phyloP scores from a whole-genome alignment of 2,888 invertebrate species.

The Cyaniris semiargus region DNA sequence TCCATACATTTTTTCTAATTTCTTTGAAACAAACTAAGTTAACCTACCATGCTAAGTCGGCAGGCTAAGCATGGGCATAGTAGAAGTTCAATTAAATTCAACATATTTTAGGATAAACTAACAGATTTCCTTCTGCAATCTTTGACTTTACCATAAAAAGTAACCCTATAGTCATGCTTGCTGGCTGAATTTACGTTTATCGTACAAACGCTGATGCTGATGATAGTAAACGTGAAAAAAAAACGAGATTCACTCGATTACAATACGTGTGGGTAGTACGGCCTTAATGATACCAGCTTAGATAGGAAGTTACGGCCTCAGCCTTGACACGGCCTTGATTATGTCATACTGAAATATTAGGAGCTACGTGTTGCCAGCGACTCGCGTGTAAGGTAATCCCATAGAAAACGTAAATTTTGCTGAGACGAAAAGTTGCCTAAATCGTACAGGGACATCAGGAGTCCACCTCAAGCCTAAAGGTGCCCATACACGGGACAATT shows the following conservation, averaged over 20 bases:
- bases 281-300: slow-evolving; percentile 21
- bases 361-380: background rate
- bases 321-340: slow-evolving; percentile 20
- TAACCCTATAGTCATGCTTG: too few relatives aligned
- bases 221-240: background rate
- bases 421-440: background rate
- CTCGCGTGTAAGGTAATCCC: background rate
- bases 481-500: too few relatives aligned
- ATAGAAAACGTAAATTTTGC: background rate
- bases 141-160: too few relatives aligned
- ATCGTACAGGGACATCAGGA: background rate
- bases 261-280: slow-evolving; percentile 22
- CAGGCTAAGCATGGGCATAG: too few relatives aligned
- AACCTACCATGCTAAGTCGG: too few relatives aligned
- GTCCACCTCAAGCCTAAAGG: background rate
- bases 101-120: too few relatives aligned
- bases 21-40: too few relatives aligned
- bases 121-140: too few relatives aligned
- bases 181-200: too few relatives aligned
- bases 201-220: background rate
- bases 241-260: slow-evolving; percentile 3
- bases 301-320: slow-evolving; percentile 25
- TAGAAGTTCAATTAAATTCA: too few relatives aligned
- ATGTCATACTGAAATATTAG: slow-evolving; percentile 20
- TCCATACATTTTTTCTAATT: too few relatives aligned